phyloP scores from a whole-genome alignment of 1,140 invertebrate species.

The Heliothis subflexa region DNA sequence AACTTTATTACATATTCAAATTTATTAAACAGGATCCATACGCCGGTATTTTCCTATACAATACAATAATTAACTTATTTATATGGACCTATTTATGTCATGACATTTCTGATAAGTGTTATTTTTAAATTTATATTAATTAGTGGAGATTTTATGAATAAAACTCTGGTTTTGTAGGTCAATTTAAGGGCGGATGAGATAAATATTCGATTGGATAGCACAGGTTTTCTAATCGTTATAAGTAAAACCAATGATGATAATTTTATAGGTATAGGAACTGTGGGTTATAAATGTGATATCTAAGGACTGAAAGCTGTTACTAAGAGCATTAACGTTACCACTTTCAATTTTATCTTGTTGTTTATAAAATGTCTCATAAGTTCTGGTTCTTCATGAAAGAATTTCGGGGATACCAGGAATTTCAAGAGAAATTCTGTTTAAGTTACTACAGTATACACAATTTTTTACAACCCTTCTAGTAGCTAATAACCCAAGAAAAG shows the following conservation, averaged over 20 bases:
- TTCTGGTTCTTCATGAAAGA: too few relatives aligned
- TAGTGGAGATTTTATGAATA: slow-evolving; percentile 1
- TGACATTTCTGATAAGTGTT: slow-evolving; percentile 21
- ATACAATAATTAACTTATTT: slow-evolving; percentile 35
- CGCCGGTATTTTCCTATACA: slow-evolving; percentile 11
- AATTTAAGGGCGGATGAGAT: background rate
- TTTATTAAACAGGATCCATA: slow-evolving; percentile 28
- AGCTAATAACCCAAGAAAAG: slow-evolving; percentile 6
- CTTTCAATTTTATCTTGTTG: too few relatives aligned
- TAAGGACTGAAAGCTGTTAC: too few relatives aligned
- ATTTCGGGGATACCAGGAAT: background rate
- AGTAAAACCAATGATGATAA: too few relatives aligned
- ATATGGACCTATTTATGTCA: slow-evolving; percentile 23
- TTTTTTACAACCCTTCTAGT: slow-evolving; percentile 26
- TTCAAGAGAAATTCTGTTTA: background rate
- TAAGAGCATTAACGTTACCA: too few relatives aligned
- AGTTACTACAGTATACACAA: background rate
- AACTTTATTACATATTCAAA: slow-evolving; percentile 36
- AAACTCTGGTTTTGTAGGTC: slow-evolving; percentile 2
- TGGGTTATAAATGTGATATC: too few relatives aligned
- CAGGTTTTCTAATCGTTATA: background rate
- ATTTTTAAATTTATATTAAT: slow-evolving; percentile 16
- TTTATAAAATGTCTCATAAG: too few relatives aligned
- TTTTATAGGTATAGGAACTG: too few relatives aligned
- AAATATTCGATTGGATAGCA: background rate